Percentiles rank a stretch among this genome's conserved stretches.
Evolutionary conservation across 2,888 invertebrate genomes (phyloP).

Genomic region (Salticus scenicus): DNA sequence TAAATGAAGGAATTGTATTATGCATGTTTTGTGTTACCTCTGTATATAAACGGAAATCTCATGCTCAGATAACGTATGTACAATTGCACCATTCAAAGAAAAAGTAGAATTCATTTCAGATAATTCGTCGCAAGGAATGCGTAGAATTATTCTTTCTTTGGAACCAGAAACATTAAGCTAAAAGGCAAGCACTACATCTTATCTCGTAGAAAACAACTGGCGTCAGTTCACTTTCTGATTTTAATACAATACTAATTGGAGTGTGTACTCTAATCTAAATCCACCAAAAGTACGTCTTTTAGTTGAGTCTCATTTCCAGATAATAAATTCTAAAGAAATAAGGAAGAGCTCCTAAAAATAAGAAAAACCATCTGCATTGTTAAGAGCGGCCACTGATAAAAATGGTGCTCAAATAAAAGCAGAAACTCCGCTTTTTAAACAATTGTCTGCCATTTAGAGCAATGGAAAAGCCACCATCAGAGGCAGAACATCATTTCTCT

Average conservation of each 20-base stretch:
- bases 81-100: too few species aligned
- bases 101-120: too few species aligned
- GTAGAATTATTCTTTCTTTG: too few species aligned
- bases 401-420: slow-evolving; percentile 5
- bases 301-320: neutral
- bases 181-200: too few species aligned
- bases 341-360: neutral
- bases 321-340: slow-evolving; percentile 9
- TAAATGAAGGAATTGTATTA: too few species aligned
- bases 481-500: slow-evolving; percentile 25
- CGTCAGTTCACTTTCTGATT: neutral
- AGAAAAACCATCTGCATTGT: slow-evolving; percentile 1
- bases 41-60: too few species aligned
- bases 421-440: slow-evolving; percentile 6
- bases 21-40: too few species aligned
- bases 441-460: slow-evolving; percentile 14
- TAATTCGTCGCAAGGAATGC: too few species aligned
- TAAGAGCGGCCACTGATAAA: neutral
- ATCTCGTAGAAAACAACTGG: too few species aligned
- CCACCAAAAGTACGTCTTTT: neutral
- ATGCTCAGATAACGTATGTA: too few species aligned
- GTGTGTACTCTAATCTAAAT: neutral
- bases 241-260: neutral
- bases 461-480: slow-evolving; percentile 20
- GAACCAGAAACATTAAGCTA: too few species aligned